These are phyloP conservation scores for Agriopis marginaria DNA, from an alignment of 2,888 invertebrate genomes.

Conservation along the genomic window DNA sequence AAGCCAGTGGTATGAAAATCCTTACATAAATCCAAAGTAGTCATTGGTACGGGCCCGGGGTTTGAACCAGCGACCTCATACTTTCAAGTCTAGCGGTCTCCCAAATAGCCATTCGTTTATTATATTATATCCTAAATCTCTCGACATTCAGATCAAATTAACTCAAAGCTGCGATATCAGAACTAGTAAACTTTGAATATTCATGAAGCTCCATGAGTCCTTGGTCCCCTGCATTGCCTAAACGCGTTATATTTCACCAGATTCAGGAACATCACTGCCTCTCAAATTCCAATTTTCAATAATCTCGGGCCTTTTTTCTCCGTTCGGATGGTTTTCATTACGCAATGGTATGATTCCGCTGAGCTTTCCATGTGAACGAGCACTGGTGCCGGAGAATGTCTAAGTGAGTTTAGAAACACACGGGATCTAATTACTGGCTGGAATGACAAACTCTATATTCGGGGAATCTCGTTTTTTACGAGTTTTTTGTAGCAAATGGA, in stretches of 20 bases:
- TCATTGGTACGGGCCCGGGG: no score
- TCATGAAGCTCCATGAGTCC: conserved; percentile 16
- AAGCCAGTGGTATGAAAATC: no score
- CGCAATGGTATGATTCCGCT: conserved; percentile 57
- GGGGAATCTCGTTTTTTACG: not conserved
- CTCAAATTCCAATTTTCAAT: conserved; percentile 61
- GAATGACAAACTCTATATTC: conserved; percentile 1
- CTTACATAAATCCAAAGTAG: no score
- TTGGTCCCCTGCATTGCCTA: conserved; percentile 24
- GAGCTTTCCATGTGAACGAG: conserved; percentile 60
- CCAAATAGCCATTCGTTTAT: no score
- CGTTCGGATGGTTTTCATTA: conserved; percentile 60
- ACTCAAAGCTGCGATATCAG: not conserved
- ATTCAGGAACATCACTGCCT: conserved; percentile 51
- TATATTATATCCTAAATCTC: no score
- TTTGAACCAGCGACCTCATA: no score
- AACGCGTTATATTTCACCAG: conserved; percentile 45
- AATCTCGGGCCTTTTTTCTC: conserved; percentile 55
- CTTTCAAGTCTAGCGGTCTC: no score
- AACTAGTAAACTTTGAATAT: conserved; percentile 9
- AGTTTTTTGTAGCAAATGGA: not conserved
- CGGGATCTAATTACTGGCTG: conserved; percentile 23
- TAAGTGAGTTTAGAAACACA: conserved; percentile 50
- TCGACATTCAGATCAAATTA: not conserved
- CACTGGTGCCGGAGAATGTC: conserved; percentile 47